Conservation (phyloP, 2,113 vertebrate species). For the Mugil cephalus region DNA sequence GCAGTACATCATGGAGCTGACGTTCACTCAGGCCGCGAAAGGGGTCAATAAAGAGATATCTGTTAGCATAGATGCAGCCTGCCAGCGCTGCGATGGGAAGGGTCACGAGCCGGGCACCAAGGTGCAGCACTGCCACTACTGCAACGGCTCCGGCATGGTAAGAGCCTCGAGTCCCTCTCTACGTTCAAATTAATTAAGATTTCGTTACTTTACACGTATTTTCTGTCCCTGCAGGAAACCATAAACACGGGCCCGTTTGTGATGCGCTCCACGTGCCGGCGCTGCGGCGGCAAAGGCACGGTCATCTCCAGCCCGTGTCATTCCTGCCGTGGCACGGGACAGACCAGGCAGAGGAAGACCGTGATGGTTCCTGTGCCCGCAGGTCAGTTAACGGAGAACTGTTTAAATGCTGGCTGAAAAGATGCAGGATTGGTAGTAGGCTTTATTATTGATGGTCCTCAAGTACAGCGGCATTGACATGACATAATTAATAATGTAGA, state of each 20-base stretch:
- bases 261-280: conserved; percentile 95
- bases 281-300: conserved; percentile 91
- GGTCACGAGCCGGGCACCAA: conserved; percentile 94
- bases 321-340: conserved; percentile 89
- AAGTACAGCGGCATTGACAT: too few relatives aligned
- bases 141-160: conserved; percentile 95
- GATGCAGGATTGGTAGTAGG: too few relatives aligned
- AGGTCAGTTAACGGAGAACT: conserved; percentile 81
- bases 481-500: too few relatives aligned
- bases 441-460: too few relatives aligned
- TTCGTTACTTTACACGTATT: not conserved
- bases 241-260: conserved; percentile 97
- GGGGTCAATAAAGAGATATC: conserved; percentile 97
- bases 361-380: conserved; percentile 96
- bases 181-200: not conserved
- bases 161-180: conserved; percentile 31
- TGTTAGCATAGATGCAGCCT: conserved; percentile 88
- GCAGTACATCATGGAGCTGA: conserved; percentile 96
- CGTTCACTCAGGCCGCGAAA: conserved; percentile 96
- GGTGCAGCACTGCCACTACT: conserved; percentile 91
- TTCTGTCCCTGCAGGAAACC: conserved; percentile 87
- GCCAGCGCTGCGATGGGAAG: conserved; percentile 90
- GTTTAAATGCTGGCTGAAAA: not conserved
- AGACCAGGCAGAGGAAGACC: conserved; percentile 93
- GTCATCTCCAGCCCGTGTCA: conserved; percentile 88